These are phyloP conservation scores for Diorhabda carinulata DNA, from an alignment of 1,140 invertebrate genomes.

Conservation along the genomic window DNA sequence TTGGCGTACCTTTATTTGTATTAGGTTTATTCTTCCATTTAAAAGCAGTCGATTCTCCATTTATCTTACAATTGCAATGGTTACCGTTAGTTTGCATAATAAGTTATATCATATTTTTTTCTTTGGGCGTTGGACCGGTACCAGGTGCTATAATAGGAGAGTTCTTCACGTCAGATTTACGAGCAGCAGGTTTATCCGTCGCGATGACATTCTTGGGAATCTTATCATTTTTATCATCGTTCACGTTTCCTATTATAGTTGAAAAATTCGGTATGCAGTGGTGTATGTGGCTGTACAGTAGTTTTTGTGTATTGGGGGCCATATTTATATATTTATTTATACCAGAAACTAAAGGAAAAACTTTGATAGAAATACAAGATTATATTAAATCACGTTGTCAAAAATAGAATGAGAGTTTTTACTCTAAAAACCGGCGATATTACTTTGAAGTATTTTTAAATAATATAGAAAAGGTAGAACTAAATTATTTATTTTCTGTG, in stretches of 20 bases:
- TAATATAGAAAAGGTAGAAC: too few relatives aligned
- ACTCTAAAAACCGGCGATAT: too few relatives aligned
- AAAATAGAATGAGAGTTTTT: background rate
- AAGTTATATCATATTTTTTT: conserved; percentile 64
- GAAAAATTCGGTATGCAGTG: conserved; percentile 10
- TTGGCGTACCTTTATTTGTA: conserved; percentile 48
- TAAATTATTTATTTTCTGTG: too few relatives aligned
- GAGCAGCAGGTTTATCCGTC: conserved; percentile 68
- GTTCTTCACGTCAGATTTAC: conserved; percentile 72
- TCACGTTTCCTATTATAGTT: conserved; percentile 5
- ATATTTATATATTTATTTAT: background rate
- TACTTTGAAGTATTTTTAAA: too few relatives aligned
- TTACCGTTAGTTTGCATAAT: conserved; percentile 64
- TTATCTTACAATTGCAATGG: conserved; percentile 54
- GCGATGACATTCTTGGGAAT: conserved; percentile 43
- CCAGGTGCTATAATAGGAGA: conserved; percentile 84
- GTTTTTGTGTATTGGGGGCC: background rate
- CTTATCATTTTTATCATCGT: background rate
- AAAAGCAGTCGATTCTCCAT: conserved; percentile 47
- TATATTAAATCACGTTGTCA: background rate
- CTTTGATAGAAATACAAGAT: conserved; percentile 1
- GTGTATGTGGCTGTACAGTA: conserved; percentile 1
- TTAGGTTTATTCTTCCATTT: conserved; percentile 64
- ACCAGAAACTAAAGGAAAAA: conserved; percentile 14
- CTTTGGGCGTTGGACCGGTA: conserved; percentile 74